These are phyloP conservation scores for Apogon hyalosoma DNA, from an alignment of 2,797 vertebrate genomes.

Conservation along the genomic window DNA sequence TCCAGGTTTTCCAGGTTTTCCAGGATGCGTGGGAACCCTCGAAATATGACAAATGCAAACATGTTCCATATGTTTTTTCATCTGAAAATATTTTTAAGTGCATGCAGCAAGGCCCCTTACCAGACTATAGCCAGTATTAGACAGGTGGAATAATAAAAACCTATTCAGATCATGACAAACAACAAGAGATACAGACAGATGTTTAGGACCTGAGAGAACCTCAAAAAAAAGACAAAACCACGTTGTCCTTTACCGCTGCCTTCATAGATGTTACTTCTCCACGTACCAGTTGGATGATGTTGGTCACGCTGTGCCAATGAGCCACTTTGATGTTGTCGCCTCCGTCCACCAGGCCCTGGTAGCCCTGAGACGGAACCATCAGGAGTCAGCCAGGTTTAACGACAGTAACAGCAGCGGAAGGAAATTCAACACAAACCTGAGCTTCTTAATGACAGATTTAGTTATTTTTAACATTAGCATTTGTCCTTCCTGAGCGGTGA, in stretches of 20 bases:
- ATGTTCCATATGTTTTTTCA: not conserved
- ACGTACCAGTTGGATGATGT: slow-evolving; percentile 96
- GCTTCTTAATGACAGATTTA: too few species aligned
- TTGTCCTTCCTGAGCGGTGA: too few species aligned
- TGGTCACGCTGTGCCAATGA: slow-evolving; percentile 95
- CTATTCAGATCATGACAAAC: slow-evolving; percentile 24
- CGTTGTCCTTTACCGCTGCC: not conserved
- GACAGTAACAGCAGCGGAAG: not conserved
- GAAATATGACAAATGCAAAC: not conserved
- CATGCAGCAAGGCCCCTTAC: slow-evolving; percentile 76
- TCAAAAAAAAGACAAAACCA: not conserved
- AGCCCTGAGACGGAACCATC: slow-evolving; percentile 85
- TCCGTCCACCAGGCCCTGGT: slow-evolving; percentile 95
- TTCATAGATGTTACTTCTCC: not conserved
- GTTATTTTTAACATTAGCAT: too few species aligned
- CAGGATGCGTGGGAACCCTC: too few species aligned
- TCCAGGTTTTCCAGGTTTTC: too few species aligned
- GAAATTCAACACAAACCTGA: not conserved
- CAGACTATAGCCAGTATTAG: slow-evolving; percentile 58
- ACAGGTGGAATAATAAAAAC: slow-evolving; percentile 44
- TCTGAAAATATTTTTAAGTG: slow-evolving; percentile 13
- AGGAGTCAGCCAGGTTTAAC: not conserved
- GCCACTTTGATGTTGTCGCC: slow-evolving; percentile 94
- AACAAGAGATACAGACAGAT: slow-evolving; percentile 20
- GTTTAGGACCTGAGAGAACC: slow-evolving; percentile 7